phyloP scores from a whole-genome alignment of 2,888 invertebrate genomes.

The Chydorus sphaericus region DNA sequence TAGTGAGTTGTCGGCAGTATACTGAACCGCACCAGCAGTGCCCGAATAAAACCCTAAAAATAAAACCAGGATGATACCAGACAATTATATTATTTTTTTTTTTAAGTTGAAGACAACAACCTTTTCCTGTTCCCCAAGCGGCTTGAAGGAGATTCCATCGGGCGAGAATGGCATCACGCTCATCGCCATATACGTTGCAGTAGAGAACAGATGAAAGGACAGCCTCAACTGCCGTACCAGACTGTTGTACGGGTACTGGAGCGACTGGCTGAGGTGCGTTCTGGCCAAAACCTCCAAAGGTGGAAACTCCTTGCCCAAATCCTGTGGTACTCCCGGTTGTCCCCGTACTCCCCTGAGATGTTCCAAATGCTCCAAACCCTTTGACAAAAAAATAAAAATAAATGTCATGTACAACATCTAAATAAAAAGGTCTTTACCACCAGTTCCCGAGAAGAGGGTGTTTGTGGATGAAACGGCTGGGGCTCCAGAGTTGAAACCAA shows the following conservation, averaged over 20 bases:
- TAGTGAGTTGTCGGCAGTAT: slow-evolving; percentile 76
- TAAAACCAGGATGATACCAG: slow-evolving; percentile 11
- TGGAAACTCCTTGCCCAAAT: not conserved
- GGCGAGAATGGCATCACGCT: slow-evolving; percentile 80
- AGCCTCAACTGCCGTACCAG: slow-evolving; percentile 45
- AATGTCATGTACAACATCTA: not conserved
- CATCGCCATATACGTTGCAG: slow-evolving; percentile 80
- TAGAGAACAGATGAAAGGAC: slow-evolving; percentile 58
- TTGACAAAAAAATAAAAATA: not conserved
- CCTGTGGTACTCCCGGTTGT: not conserved
- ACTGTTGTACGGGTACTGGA: slow-evolving; percentile 15
- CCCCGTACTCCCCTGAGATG: not conserved
- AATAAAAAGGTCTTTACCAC: not conserved
- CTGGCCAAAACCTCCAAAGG: not conserved
- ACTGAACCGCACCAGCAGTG: slow-evolving; percentile 60
- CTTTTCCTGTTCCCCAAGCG: slow-evolving; percentile 66
- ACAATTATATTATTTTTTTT: not conserved
- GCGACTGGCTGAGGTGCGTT: slow-evolving; percentile 30
- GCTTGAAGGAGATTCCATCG: slow-evolving; percentile 92
- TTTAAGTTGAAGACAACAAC: slow-evolving; percentile 22
- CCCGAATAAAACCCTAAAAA: slow-evolving; percentile 53
- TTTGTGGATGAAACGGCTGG: not conserved
- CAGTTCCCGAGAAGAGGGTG: not conserved
- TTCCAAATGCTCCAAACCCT: not conserved
- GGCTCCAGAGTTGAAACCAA: slow-evolving; percentile 31